These are phyloP conservation scores for Narcine bancroftii DNA, from an alignment of 2,113 vertebrate genomes.

Conservation along the genomic window DNA sequence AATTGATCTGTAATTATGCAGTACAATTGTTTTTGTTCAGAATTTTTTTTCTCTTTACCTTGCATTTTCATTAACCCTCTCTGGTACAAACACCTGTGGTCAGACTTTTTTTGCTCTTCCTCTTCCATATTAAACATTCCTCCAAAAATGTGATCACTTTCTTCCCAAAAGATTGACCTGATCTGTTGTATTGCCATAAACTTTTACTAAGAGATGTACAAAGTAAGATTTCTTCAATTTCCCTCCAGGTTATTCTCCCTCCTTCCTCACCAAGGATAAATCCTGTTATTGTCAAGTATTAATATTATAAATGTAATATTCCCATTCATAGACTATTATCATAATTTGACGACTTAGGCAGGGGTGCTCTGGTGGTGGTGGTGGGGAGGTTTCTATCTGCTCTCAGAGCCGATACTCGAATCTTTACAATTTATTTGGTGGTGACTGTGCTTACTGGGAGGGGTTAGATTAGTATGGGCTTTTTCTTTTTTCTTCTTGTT, in stretches of 20 bases:
- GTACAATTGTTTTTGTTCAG: slow-evolving; percentile 20
- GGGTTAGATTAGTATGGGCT: no score
- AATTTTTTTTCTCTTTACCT: neutral
- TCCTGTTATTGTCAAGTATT: no score
- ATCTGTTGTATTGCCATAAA: neutral
- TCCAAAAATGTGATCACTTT: neutral
- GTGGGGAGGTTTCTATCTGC: no score
- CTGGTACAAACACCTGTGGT: neutral
- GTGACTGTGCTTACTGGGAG: no score
- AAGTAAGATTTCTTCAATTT: neutral
- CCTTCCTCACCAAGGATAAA: neutral
- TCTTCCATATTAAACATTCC: no score
- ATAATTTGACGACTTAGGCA: no score
- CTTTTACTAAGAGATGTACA: neutral
- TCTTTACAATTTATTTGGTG: no score
- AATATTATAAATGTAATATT: no score
- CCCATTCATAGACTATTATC: no score
- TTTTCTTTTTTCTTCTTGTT: no score
- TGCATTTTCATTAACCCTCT: neutral
- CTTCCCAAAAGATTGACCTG: neutral
- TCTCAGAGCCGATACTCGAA: no score
- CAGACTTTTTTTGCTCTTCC: neutral
- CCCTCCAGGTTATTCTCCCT: neutral
- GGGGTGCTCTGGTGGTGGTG: no score
- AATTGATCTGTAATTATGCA: slow-evolving; percentile 39